Evolutionary conservation across 2,888 invertebrate species (phyloP).

Genomic region (Amiota minor): DNA sequence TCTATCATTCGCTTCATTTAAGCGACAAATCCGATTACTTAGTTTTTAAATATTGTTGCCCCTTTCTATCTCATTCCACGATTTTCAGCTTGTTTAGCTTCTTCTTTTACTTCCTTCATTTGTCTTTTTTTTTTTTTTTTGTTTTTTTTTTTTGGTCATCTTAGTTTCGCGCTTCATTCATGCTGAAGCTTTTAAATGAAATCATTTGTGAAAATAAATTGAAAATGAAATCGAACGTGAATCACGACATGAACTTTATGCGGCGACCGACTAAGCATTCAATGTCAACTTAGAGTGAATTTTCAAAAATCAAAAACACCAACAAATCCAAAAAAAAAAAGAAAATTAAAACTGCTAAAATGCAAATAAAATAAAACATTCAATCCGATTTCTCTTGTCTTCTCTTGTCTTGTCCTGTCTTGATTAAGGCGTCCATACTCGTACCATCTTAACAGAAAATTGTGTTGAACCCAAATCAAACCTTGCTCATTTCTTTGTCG

Average conservation of each 20-base stretch:
- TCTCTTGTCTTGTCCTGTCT: background rate
- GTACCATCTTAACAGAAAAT: background rate
- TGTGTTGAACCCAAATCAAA: conserved; percentile 9
- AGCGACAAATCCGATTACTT: conserved; percentile 65
- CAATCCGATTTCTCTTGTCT: background rate
- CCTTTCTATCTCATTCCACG: background rate
- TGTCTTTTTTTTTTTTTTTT: background rate
- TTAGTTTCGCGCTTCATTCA: conserved; percentile 9
- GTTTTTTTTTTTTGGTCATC: background rate
- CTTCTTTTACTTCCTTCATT: background rate
- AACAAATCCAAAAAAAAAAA: background rate
- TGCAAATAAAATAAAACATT: conserved; percentile 14
- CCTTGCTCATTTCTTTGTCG: background rate
- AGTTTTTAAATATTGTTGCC: conserved; percentile 34
- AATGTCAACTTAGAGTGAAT: conserved; percentile 51
- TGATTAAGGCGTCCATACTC: conserved; percentile 1
- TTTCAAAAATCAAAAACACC: background rate
- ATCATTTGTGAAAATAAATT: conserved; percentile 52
- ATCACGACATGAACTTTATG: conserved; percentile 66
- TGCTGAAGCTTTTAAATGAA: background rate
- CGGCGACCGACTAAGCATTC: conserved; percentile 67
- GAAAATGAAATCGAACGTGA: conserved; percentile 65
- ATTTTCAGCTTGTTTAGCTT: background rate
- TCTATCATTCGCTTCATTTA: conserved; percentile 62
- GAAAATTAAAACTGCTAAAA: background rate